phyloP scores from a whole-genome alignment of 2,888 invertebrate genomes.

The Strigamia transsilvanica region DNA sequence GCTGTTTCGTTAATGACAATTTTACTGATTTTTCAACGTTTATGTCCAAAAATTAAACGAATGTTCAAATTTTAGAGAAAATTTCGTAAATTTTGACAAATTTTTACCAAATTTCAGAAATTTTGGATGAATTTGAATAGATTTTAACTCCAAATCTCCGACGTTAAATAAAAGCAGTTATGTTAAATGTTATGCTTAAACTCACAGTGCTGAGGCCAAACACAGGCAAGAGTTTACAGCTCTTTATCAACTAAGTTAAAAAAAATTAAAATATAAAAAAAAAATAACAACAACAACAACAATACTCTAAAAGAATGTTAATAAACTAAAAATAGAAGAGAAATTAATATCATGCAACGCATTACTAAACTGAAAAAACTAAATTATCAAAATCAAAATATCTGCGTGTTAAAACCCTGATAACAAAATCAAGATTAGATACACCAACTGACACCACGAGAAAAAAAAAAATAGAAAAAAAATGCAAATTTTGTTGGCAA shows the following conservation, averaged over 20 bases:
- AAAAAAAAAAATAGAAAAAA: neutral
- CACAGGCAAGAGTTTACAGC: constrained; percentile 57
- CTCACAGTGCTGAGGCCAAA: constrained; percentile 57
- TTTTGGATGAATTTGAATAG: too few species aligned
- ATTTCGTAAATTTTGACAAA: too few species aligned
- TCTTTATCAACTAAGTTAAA: constrained; percentile 56
- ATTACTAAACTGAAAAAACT: too few species aligned
- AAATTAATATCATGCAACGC: neutral
- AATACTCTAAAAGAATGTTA: neutral
- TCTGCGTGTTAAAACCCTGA: neutral
- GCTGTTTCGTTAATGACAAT: too few species aligned
- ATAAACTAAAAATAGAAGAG: neutral
- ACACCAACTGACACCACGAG: neutral
- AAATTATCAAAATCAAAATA: neutral
- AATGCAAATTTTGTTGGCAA: constrained; percentile 49
- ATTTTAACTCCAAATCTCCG: too few species aligned
- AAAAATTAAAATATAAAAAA: constrained; percentile 48
- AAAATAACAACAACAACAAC: constrained; percentile 2
- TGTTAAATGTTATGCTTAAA: constrained; percentile 52
- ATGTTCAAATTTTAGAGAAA: too few species aligned
- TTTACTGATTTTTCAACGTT: too few species aligned
- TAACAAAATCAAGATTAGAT: neutral
- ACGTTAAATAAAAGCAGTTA: neutral
- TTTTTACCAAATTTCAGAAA: too few species aligned
- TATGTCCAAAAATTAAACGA: too few species aligned